A percentile compares a stretch with the other conserved stretches of the same genome.
phyloP scores from a whole-genome alignment of 2,888 invertebrate species.

The Calliopum simillimum region DNA sequence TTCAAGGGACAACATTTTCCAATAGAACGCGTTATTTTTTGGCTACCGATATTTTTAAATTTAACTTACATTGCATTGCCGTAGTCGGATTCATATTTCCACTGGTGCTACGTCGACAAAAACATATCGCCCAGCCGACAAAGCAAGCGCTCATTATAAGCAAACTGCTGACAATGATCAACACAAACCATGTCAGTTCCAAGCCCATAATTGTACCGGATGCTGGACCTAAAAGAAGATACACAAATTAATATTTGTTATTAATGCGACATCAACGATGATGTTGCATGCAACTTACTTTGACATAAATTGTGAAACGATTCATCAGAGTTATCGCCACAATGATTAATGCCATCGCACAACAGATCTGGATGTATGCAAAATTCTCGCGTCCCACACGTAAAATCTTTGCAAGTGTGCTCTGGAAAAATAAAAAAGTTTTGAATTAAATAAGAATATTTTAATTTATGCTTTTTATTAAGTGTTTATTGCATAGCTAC shows the following conservation, averaged over 20 bases:
- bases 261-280: background rate
- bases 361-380: slow-evolving; percentile 92
- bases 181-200: slow-evolving; percentile 82
- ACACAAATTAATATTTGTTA: background rate
- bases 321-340: slow-evolving; percentile 94
- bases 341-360: slow-evolving; percentile 94
- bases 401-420: slow-evolving; percentile 89
- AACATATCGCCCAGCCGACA: slow-evolving; percentile 79
- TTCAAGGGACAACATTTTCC: too few species aligned
- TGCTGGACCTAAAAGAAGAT: slow-evolving; percentile 70
- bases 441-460: background rate
- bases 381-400: slow-evolving; percentile 87
- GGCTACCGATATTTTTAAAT: too few species aligned
- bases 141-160: slow-evolving; percentile 77
- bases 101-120: slow-evolving; percentile 75
- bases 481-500: slow-evolving; percentile 66
- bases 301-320: slow-evolving; percentile 86
- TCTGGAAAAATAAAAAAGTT: slow-evolving; percentile 70
- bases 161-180: slow-evolving; percentile 77
- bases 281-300: slow-evolving; percentile 73
- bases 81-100: slow-evolving; percentile 69
- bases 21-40: too few species aligned
- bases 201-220: slow-evolving; percentile 77
- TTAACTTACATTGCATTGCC: slow-evolving; percentile 66
- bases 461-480: background rate